phyloP scores from a whole-genome alignment of 2,888 invertebrate genomes.

The Resseliella maxima region DNA sequence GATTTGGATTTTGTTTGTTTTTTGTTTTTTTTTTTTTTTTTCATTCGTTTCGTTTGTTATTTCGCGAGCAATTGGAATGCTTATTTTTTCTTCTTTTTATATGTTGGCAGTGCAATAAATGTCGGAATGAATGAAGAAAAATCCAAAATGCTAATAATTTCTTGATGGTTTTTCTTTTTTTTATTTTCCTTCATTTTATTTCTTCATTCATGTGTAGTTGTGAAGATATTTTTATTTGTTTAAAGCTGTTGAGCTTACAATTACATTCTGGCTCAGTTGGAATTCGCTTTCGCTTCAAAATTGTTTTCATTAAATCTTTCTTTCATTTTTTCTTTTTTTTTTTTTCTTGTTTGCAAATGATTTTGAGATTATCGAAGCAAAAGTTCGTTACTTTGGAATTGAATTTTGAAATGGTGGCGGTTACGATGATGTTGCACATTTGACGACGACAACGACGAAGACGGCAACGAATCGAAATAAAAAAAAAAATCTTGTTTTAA shows the following conservation, averaged over 20 bases:
- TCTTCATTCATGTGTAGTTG: not conserved
- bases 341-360: not conserved
- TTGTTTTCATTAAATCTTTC: not conserved
- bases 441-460: too few relatives aligned
- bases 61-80: not conserved
- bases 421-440: too few relatives aligned
- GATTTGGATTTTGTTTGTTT: not conserved
- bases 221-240: not conserved
- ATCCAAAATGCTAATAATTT: not conserved
- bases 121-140: not conserved
- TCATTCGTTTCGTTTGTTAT: not conserved
- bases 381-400: not conserved
- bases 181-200: not conserved
- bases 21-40: not conserved
- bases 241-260: not conserved
- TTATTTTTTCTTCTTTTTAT: too few relatives aligned
- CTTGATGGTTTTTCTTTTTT: not conserved
- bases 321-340: too few relatives aligned
- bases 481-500: too few relatives aligned
- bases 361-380: constrained; percentile 5
- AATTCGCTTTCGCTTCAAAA: constrained; percentile 25
- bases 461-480: too few relatives aligned
- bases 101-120: constrained; percentile 4
- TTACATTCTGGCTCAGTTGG: not conserved
- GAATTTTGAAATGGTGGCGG: not conserved